Evolutionary conservation across 30 jellyfish, hydroid and myxozoan genomes (phyloP).

Genomic region (Nemopilema nomurai): DNA sequence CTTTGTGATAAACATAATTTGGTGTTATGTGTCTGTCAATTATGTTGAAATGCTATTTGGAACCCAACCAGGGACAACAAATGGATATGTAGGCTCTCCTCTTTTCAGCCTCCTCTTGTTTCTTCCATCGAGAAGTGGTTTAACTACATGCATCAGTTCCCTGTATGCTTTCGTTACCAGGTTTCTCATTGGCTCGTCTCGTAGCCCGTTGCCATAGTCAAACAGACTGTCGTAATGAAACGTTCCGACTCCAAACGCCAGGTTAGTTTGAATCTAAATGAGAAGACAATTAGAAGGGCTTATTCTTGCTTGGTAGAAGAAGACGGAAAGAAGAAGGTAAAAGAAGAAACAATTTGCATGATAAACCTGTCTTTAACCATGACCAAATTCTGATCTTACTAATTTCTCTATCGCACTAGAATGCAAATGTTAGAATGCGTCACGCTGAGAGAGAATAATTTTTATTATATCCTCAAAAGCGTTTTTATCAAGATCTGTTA

Average conservation of each 20-base stretch:
- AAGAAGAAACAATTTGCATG: no score
- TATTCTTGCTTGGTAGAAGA: not conserved
- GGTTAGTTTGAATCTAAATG: conserved; percentile 49
- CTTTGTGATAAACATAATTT: no score
- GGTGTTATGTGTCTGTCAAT: no score
- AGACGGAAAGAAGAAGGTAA: no score
- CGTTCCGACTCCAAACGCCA: conserved; percentile 43
- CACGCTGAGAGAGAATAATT: no score
- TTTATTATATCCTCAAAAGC: no score
- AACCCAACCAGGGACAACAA: conserved; percentile 71
- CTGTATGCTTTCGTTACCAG: conserved; percentile 41
- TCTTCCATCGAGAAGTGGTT: conserved; percentile 42
- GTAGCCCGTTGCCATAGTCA: conserved; percentile 52
- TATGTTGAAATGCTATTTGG: conserved; percentile 77
- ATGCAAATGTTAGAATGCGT: no score
- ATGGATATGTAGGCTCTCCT: conserved; percentile 65
- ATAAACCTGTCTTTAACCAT: no score
- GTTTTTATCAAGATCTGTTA: no score
- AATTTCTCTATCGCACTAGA: no score
- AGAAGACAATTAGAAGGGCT: not conserved
- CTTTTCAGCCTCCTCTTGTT: conserved; percentile 26
- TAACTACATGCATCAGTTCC: conserved; percentile 40
- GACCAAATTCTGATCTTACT: no score
- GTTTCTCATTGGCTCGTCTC: conserved; percentile 23
- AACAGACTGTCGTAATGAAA: conserved; percentile 68